Percentiles rank a stretch among this genome's conserved stretches.
phyloP scores from a whole-genome alignment of 2,797 vertebrate genomes.

The Mycteria americana region DNA sequence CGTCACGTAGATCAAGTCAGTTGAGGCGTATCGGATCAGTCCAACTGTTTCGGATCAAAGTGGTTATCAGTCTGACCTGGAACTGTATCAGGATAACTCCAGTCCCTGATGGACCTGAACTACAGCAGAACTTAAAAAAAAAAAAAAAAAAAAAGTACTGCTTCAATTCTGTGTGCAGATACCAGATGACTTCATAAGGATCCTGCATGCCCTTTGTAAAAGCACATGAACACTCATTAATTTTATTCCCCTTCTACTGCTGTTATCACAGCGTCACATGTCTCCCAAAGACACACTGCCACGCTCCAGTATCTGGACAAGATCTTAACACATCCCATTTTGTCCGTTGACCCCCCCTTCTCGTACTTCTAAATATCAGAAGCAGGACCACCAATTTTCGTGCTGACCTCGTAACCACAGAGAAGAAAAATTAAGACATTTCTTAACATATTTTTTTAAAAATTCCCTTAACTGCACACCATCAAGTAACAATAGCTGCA shows the following conservation, averaged over 20 bases:
- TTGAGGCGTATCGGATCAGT: accelerated
- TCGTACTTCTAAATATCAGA: background rate
- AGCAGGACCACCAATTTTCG: background rate
- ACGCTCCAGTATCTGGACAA: background rate
- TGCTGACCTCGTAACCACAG: background rate
- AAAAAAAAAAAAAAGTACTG: background rate
- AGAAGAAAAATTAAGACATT: background rate
- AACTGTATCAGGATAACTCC: background rate
- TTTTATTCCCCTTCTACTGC: background rate
- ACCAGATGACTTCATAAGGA: background rate
- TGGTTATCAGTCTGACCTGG: background rate
- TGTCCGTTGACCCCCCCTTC: background rate
- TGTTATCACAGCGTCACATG: background rate
- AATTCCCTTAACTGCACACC: background rate
- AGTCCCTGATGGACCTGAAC: background rate
- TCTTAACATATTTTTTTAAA: background rate
- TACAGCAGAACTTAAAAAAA: background rate
- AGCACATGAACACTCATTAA: background rate
- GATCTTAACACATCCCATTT: background rate
- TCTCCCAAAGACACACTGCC: background rate
- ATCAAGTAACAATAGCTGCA: background rate
- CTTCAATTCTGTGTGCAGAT: background rate
- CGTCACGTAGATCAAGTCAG: accelerated
- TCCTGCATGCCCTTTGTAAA: background rate
- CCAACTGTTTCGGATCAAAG: background rate